phyloP scores from a whole-genome alignment of 2,888 invertebrate species.

The Drosophila nigritarsus region DNA sequence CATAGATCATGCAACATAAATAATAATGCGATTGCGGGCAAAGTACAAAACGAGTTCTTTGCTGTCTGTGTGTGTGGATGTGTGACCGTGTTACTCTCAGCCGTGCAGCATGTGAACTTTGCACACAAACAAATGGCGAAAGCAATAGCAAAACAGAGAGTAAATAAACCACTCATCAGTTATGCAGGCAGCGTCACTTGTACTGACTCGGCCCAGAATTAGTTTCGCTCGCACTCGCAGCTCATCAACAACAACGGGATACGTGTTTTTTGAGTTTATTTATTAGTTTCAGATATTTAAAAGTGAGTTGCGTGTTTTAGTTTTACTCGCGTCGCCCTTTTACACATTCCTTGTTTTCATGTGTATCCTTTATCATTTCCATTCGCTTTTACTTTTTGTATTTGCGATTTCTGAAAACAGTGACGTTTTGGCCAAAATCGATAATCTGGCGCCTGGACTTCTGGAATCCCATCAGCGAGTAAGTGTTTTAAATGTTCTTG shows the following conservation, averaged over 20 bases:
- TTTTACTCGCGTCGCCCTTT: constrained; percentile 4
- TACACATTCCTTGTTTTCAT: constrained; percentile 17
- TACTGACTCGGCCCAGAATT: constrained; percentile 23
- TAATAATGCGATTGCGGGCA: constrained; percentile 30
- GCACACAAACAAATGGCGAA: constrained; percentile 23
- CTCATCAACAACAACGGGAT: constrained; percentile 25
- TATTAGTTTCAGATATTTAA: background rate
- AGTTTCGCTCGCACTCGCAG: constrained; percentile 41
- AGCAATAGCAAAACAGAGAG: constrained; percentile 3
- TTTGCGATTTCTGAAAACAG: constrained; percentile 36
- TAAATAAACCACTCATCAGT: constrained; percentile 1
- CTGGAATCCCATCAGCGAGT: constrained; percentile 56
- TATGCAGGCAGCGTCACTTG: constrained; percentile 20
- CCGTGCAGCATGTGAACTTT: constrained; percentile 30
- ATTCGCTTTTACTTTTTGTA: background rate
- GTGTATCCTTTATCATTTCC: constrained; percentile 1
- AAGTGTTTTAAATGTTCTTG: constrained; percentile 46
- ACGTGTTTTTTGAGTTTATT: background rate
- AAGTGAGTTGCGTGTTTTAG: constrained; percentile 31
- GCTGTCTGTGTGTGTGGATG: background rate
- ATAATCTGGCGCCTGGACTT: constrained; percentile 53
- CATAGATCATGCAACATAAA: background rate
- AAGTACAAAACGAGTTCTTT: constrained; percentile 18
- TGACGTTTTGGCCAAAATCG: constrained; percentile 72
- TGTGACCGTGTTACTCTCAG: constrained; percentile 11